Evolutionary conservation across 2,888 invertebrate genomes (phyloP).

Genomic region (Parnassius apollo): DNA sequence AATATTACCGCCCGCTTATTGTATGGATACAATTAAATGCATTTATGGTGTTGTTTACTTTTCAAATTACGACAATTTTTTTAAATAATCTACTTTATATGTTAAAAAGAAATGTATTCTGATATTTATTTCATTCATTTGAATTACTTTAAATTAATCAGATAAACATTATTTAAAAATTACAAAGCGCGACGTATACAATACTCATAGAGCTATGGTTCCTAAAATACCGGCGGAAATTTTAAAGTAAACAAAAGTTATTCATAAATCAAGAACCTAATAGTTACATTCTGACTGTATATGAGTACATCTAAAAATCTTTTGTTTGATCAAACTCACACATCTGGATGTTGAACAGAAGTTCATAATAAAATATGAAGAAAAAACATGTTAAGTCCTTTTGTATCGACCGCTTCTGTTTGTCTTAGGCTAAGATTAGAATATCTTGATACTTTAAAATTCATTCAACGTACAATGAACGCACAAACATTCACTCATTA

Average conservation of each 20-base stretch:
- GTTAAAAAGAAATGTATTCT: too few relatives aligned
- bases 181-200: slow-evolving; percentile 28
- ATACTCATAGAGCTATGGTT: slow-evolving; percentile 31
- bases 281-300: slow-evolving; percentile 66
- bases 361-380: slow-evolving; percentile 80
- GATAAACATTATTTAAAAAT: slow-evolving; percentile 23
- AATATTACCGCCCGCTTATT: too few relatives aligned
- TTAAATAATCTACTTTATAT: too few relatives aligned
- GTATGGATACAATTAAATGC: too few relatives aligned
- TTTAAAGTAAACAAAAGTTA: slow-evolving; percentile 65
- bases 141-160: slow-evolving; percentile 20
- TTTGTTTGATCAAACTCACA: slow-evolving; percentile 78
- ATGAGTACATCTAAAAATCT: slow-evolving; percentile 73
- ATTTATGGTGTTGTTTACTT: too few relatives aligned
- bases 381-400: slow-evolving; percentile 80
- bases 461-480: too few relatives aligned
- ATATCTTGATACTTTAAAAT: slow-evolving; percentile 57
- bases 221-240: slow-evolving; percentile 56
- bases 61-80: too few relatives aligned
- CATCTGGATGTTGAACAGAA: slow-evolving; percentile 80
- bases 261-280: slow-evolving; percentile 69
- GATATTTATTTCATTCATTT: background rate
- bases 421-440: slow-evolving; percentile 44
- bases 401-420: slow-evolving; percentile 75
- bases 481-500: too few relatives aligned